Evolutionary conservation across 2,797 vertebrate genomes (phyloP).

Genomic region (Etheostoma perlongum): DNA sequence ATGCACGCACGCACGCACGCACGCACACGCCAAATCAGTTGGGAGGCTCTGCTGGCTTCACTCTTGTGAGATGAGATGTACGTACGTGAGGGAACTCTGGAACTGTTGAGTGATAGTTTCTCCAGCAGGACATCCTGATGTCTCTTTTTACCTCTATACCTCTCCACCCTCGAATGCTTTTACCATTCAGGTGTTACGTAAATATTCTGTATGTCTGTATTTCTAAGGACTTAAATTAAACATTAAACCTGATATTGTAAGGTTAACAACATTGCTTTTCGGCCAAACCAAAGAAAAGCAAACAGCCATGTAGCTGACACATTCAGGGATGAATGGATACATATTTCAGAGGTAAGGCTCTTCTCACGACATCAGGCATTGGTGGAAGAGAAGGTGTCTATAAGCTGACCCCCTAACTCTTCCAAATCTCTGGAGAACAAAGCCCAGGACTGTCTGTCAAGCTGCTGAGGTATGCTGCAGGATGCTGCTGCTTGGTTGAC

Average conservation of each 20-base stretch:
- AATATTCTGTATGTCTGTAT: constrained; percentile 1
- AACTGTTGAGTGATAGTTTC: constrained; percentile 47
- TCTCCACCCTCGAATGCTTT: constrained; percentile 25
- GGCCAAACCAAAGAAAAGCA: not conserved
- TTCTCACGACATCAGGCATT: constrained; percentile 50
- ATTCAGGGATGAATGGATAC: constrained; percentile 1
- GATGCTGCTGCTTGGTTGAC: constrained; percentile 72
- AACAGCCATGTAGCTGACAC: not conserved
- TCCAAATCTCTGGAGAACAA: constrained; percentile 77
- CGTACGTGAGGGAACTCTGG: constrained; percentile 43
- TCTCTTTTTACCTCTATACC: constrained; percentile 25
- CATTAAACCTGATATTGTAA: not conserved
- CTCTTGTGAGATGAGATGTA: constrained; percentile 19
- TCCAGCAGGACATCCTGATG: constrained; percentile 30
- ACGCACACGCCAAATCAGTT: constrained; percentile 1
- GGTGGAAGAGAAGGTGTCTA: constrained; percentile 69
- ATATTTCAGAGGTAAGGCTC: constrained; percentile 9
- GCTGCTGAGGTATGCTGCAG: constrained; percentile 74
- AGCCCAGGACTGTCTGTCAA: constrained; percentile 75
- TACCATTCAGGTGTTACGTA: constrained; percentile 1
- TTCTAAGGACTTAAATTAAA: not conserved
- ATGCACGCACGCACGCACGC: no score
- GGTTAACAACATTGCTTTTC: not conserved
- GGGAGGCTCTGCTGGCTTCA: constrained; percentile 14
- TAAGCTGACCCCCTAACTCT: constrained; percentile 69